Conservation (phyloP, 1,140 invertebrate genomes). For the Metaphire vulgaris region DNA sequence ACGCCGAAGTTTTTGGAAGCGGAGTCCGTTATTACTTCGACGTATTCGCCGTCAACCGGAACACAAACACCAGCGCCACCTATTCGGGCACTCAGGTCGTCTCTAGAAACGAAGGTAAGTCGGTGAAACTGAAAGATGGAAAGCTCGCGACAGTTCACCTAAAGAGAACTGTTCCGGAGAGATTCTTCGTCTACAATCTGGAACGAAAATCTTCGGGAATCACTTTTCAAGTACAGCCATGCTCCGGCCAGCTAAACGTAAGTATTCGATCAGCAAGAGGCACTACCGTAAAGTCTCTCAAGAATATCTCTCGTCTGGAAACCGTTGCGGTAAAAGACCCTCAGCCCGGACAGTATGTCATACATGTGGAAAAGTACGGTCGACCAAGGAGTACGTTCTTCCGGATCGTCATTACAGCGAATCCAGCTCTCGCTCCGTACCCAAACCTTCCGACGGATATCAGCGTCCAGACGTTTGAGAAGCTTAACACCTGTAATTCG, state of each 20-base stretch:
- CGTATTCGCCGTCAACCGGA: constrained; percentile 42
- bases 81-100: constrained; percentile 38
- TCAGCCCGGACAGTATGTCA: constrained; percentile 5
- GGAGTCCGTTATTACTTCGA: constrained; percentile 44
- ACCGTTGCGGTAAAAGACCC: background rate
- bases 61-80: constrained; percentile 36
- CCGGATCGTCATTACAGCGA: background rate
- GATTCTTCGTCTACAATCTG: constrained; percentile 13
- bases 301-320: background rate
- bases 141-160: constrained; percentile 10
- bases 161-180: background rate
- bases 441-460: constrained; percentile 20
- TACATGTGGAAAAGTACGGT: background rate
- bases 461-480: background rate
- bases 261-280: background rate
- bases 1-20: constrained; percentile 32
- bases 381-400: background rate
- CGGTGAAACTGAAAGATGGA: constrained; percentile 12
- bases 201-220: background rate
- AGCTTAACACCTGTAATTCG: constrained; percentile 1
- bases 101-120: constrained; percentile 19
- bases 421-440: constrained; percentile 30
- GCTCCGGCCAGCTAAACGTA: background rate
- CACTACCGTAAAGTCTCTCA: background rate
- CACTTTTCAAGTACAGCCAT: background rate